Evolutionary conservation across 2,888 invertebrate species (phyloP).

Genomic region (Camptogramma bilineatum): DNA sequence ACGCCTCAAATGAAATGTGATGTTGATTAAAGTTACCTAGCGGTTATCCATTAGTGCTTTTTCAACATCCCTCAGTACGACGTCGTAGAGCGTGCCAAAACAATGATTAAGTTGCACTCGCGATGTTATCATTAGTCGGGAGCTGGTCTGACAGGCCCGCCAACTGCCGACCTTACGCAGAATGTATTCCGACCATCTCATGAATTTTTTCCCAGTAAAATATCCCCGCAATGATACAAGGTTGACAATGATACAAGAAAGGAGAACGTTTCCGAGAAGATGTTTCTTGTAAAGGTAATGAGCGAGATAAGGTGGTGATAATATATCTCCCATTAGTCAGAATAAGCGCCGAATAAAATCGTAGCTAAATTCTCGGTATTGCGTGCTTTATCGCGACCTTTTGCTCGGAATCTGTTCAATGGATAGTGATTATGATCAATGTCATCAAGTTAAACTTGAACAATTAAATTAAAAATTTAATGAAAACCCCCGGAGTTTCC

Average conservation of each 20-base stretch:
- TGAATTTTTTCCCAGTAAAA: constrained; percentile 64
- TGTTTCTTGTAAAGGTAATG: constrained; percentile 56
- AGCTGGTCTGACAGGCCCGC: constrained; percentile 44
- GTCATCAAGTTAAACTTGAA: constrained; percentile 1
- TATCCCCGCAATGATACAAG: constrained; percentile 52
- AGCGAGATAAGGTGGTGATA: constrained; percentile 59
- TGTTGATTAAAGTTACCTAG: background rate
- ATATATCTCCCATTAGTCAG: constrained; percentile 55
- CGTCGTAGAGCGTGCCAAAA: constrained; percentile 40
- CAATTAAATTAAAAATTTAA: too few species aligned
- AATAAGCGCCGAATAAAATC: constrained; percentile 46
- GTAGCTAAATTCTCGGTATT: constrained; percentile 41
- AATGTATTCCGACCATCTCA: constrained; percentile 59
- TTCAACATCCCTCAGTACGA: constrained; percentile 10
- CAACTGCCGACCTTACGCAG: constrained; percentile 46
- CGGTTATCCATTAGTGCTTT: constrained; percentile 11
- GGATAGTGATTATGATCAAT: too few species aligned
- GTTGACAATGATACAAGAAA: constrained; percentile 65
- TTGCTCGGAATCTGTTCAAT: constrained; percentile 33
- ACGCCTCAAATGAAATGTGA: background rate
- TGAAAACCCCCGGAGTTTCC: too few species aligned
- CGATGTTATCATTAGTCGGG: constrained; percentile 43
- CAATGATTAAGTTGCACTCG: constrained; percentile 39
- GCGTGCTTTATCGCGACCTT: constrained; percentile 36
- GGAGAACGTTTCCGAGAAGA: constrained; percentile 58